These are phyloP conservation scores for Brachyhypopomus occidentalis DNA, from an alignment of 2,113 vertebrate species.

Conservation along the genomic window DNA sequence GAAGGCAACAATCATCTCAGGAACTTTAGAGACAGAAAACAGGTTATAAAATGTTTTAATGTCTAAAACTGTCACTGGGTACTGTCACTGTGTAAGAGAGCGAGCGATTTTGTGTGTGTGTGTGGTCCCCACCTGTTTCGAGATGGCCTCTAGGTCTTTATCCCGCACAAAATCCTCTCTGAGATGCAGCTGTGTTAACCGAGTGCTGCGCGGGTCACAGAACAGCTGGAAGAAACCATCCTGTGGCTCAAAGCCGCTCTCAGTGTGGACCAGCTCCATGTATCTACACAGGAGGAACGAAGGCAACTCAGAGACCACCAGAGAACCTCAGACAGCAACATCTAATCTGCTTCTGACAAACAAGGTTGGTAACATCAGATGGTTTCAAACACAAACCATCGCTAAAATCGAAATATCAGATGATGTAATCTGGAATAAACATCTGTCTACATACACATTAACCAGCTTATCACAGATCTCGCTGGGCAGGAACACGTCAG, in stretches of 20 bases:
- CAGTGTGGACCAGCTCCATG: conserved; percentile 90
- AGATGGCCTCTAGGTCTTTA: conserved; percentile 91
- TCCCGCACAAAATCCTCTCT: conserved; percentile 89
- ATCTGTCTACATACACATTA: conserved; percentile 79
- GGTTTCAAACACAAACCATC: not conserved
- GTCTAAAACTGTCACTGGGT: too few species aligned
- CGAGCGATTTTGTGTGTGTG: too few species aligned
- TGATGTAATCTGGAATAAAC: not conserved
- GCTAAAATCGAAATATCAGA: not conserved
- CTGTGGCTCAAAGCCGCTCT: conserved; percentile 88
- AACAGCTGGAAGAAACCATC: conserved; percentile 96
- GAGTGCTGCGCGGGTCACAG: conserved; percentile 90
- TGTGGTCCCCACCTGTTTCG: conserved; percentile 83
- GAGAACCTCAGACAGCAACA: too few species aligned
- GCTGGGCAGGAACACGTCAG: conserved; percentile 94
- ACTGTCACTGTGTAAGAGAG: too few species aligned
- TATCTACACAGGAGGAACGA: conserved; percentile 76
- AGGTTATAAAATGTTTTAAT: too few species aligned
- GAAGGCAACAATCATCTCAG: too few species aligned
- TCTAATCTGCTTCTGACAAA: too few species aligned
- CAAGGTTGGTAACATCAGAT: not conserved
- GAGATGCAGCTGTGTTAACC: conserved; percentile 89
- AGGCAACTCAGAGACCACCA: not conserved
- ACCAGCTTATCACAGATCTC: conserved; percentile 97
- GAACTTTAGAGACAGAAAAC: too few species aligned